Conservation (phyloP, 2,888 invertebrate species). For the Myathropa florea region DNA sequence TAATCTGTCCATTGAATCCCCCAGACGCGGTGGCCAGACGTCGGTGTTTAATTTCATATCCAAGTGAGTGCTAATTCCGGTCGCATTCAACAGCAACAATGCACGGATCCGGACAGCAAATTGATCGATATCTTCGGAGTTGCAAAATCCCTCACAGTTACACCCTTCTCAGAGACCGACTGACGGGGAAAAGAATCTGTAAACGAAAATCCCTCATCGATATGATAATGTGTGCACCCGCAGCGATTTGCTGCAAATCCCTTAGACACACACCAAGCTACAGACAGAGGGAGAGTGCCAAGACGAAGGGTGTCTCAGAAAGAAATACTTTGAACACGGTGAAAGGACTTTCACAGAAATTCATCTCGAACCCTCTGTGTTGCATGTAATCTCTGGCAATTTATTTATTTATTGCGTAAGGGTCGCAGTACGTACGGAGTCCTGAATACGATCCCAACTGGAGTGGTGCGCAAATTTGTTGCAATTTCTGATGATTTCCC, state of each 20-base stretch:
- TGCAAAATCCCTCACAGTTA: neutral
- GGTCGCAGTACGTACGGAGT: conserved; percentile 22
- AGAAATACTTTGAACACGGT: neutral
- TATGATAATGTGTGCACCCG: conserved; percentile 59
- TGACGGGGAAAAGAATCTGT: neutral
- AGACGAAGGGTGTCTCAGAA: neutral
- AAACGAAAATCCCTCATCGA: conserved; percentile 38
- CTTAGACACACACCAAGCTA: conserved; percentile 39
- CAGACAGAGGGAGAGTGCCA: neutral
- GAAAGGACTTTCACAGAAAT: conserved; percentile 28
- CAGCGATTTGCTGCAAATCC: conserved; percentile 60
- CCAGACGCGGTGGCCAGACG: neutral
- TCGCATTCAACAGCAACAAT: conserved; percentile 5
- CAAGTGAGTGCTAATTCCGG: conserved; percentile 30
- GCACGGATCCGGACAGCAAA: conserved; percentile 44
- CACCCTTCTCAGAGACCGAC: neutral
- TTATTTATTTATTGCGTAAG: conserved; percentile 66
- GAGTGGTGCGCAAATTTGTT: conserved; percentile 55
- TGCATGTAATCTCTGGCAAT: conserved; percentile 64
- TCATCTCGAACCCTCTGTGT: conserved; percentile 38
- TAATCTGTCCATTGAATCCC: conserved; percentile 12
- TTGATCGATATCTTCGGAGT: conserved; percentile 34
- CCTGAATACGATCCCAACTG: neutral
- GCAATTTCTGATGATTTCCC: conserved; percentile 54
- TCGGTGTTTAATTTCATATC: neutral